Conservation (phyloP, 2,797 vertebrate species). For the Channa striata region DNA sequence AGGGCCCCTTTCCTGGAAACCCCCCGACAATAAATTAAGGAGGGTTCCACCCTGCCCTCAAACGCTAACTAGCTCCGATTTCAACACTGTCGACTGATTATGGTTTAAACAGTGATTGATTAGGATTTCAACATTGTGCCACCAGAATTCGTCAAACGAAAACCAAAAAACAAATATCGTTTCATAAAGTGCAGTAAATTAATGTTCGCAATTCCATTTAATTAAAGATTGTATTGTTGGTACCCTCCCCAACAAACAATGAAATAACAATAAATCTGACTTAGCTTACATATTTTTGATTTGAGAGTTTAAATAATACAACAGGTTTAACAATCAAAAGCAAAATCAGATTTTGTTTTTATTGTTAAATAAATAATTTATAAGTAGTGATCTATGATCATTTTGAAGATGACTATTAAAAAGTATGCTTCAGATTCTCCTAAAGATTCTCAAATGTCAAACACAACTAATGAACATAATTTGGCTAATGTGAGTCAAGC, state of each 20-base stretch:
- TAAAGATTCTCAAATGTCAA: constrained; percentile 15
- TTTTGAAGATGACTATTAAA: too few relatives aligned
- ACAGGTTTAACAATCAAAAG: too few relatives aligned
- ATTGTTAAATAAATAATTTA: too few relatives aligned
- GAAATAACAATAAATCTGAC: too few relatives aligned
- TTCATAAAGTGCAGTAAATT: not conserved
- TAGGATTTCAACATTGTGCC: constrained; percentile 17
- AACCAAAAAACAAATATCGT: not conserved
- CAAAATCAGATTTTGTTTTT: too few relatives aligned
- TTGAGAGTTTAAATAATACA: too few relatives aligned
- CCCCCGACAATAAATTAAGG: constrained; percentile 43
- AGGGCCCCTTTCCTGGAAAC: constrained; percentile 58
- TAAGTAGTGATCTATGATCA: too few relatives aligned
- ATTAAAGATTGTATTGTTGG: too few relatives aligned
- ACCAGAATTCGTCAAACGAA: constrained; percentile 19
- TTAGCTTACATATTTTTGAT: too few relatives aligned
- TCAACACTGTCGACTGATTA: constrained; percentile 40
- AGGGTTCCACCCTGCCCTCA: constrained; percentile 23
- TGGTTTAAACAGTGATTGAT: constrained; percentile 29
- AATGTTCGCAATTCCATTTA: too few relatives aligned
- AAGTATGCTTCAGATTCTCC: not conserved
- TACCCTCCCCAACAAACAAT: too few relatives aligned
- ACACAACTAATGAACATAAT: constrained; percentile 24
- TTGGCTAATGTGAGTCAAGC: constrained; percentile 15
- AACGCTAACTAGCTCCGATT: constrained; percentile 34